phyloP scores from a whole-genome alignment of 53 echinoderm and acorn worm species.

The Antedon mediterranea region DNA sequence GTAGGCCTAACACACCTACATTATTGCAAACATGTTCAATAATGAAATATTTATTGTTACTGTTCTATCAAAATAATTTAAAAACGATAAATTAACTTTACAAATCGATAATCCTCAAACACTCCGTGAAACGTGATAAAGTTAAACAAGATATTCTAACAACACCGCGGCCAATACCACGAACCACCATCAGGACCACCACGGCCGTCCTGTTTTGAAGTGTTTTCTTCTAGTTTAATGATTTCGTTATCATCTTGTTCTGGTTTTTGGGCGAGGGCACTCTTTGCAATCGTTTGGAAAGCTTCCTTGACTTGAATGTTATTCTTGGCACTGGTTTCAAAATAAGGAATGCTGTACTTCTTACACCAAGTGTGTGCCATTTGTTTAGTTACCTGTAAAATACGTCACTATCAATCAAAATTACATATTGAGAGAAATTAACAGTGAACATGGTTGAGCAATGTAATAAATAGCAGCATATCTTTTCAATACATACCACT shows the following conservation, averaged over 20 bases:
- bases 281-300: conserved; percentile 99
- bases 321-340: conserved; percentile 98
- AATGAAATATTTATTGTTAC: too few species aligned
- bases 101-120: too few species aligned
- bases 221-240: conserved; percentile 76
- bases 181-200: conserved; percentile 74
- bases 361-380: conserved; percentile 96
- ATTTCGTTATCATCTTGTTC: conserved; percentile 82
- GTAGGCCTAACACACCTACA: too few species aligned
- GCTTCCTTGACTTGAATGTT: conserved; percentile 99
- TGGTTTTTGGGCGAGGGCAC: conserved; percentile 93
- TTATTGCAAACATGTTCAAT: too few species aligned
- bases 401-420: background rate
- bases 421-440: too few species aligned
- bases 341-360: conserved; percentile 98
- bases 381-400: conserved; percentile 73
- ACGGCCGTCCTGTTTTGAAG: conserved; percentile 54
- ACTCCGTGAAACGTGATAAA: too few species aligned
- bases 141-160: too few species aligned
- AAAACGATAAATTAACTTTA: too few species aligned
- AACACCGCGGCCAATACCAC: too few species aligned
- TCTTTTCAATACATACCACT: conserved; percentile 59
- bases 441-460: background rate
- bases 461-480: too few species aligned
- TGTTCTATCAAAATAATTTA: too few species aligned